Conservation (phyloP, 2,113 vertebrate species). For the Cyanoderma ruficeps region DNA sequence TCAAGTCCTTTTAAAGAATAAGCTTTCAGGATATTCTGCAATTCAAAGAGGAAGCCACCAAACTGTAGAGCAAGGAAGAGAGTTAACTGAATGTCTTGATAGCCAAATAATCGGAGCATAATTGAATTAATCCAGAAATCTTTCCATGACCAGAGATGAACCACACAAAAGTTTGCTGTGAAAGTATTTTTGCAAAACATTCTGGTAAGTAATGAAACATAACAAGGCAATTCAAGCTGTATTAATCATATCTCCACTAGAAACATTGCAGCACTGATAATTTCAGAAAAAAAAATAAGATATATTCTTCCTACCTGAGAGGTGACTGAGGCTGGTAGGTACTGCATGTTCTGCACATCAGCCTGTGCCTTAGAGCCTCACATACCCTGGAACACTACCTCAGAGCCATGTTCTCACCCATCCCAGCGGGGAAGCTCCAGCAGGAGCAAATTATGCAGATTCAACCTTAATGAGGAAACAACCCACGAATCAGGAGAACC, state of each 20-base stretch:
- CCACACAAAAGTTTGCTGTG: background rate
- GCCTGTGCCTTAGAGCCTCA: rapidly evolving
- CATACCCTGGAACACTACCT: rapidly evolving
- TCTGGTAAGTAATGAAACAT: rapidly evolving
- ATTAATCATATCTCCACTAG: background rate
- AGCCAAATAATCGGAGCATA: background rate
- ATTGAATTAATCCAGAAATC: background rate
- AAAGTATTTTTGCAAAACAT: background rate
- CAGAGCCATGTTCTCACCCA: background rate
- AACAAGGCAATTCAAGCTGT: background rate
- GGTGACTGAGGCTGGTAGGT: rapidly evolving
- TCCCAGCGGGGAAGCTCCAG: background rate
- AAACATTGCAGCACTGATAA: background rate
- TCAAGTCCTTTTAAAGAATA: background rate
- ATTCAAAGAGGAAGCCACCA: background rate
- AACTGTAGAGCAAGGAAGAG: rapidly evolving
- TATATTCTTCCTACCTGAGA: background rate
- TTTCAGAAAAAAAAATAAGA: background rate
- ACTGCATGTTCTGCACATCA: rapidly evolving
- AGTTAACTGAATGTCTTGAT: rapidly evolving
- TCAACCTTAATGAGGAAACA: background rate
- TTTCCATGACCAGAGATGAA: background rate
- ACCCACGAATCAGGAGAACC: background rate
- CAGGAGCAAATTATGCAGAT: background rate
- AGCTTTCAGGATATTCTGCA: background rate